These are phyloP conservation scores for Parnassius smintheus DNA, from an alignment of 2,888 invertebrate species.

Conservation along the genomic window DNA sequence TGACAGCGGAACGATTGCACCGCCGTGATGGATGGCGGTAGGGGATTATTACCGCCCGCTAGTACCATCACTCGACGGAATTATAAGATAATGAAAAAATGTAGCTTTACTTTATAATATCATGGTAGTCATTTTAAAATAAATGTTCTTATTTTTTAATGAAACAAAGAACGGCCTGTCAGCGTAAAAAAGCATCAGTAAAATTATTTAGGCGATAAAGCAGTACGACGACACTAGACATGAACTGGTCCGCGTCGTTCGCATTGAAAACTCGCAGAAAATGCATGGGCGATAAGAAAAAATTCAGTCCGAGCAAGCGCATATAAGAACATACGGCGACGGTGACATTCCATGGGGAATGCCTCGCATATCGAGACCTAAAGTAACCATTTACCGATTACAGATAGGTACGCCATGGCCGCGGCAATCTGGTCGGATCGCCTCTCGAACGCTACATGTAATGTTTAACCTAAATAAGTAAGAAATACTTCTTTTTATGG, in stretches of 20 bases:
- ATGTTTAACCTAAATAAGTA: slow-evolving; percentile 78
- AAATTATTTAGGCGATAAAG: slow-evolving; percentile 33
- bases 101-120: slow-evolving; percentile 26
- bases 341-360: slow-evolving; percentile 76
- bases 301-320: slow-evolving; percentile 72
- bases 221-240: slow-evolving; percentile 45
- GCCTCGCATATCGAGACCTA: slow-evolving; percentile 75
- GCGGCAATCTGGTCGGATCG: slow-evolving; percentile 76
- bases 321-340: slow-evolving; percentile 75
- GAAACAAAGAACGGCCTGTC: slow-evolving; percentile 6
- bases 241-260: slow-evolving; percentile 51
- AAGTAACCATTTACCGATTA: slow-evolving; percentile 80
- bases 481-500: slow-evolving; percentile 66
- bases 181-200: slow-evolving; percentile 4
- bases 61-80: slow-evolving; percentile 51
- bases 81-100: slow-evolving; percentile 49
- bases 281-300: slow-evolving; percentile 79
- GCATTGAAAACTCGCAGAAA: slow-evolving; percentile 78
- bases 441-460: slow-evolving; percentile 70
- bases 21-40: slow-evolving; percentile 73
- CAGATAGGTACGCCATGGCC: slow-evolving; percentile 77
- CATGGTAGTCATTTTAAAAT: slow-evolving; percentile 3
- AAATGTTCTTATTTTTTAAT: neutral
- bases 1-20: slow-evolving; percentile 77
- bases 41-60: slow-evolving; percentile 64